These are phyloP conservation scores for Scelioninae gen. 2 DNA, from an alignment of 2,888 invertebrate species.

Conservation along the genomic window DNA sequence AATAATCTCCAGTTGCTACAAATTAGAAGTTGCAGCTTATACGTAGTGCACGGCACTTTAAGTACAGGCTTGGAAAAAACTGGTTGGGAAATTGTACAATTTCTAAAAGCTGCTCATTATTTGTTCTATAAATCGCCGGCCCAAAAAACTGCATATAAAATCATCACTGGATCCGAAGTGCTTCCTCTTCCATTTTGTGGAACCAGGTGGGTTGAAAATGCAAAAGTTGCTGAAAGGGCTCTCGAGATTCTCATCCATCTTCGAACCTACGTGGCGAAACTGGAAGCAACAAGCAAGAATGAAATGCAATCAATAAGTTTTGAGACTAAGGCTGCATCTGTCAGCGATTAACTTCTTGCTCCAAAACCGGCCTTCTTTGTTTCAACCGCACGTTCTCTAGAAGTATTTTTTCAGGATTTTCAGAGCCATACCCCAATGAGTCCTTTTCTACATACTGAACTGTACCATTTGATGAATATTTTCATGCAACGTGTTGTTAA, in stretches of 20 bases:
- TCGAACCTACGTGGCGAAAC: slow-evolving; percentile 47
- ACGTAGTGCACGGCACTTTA: slow-evolving; percentile 65
- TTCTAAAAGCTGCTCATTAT: slow-evolving; percentile 63
- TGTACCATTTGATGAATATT: no score
- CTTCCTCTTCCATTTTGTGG: slow-evolving; percentile 64
- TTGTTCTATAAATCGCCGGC: slow-evolving; percentile 66
- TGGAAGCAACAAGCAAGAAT: slow-evolving; percentile 2
- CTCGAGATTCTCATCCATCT: slow-evolving; percentile 56
- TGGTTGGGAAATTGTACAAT: slow-evolving; percentile 60
- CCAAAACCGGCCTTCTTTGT: slow-evolving; percentile 58
- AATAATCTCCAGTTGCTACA: slow-evolving; percentile 59
- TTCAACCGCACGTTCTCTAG: slow-evolving; percentile 44
- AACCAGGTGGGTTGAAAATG: slow-evolving; percentile 64
- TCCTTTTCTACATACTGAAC: slow-evolving; percentile 59
- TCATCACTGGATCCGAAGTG: slow-evolving; percentile 47
- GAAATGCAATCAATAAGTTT: slow-evolving; percentile 47
- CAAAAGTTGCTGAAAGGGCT: slow-evolving; percentile 55
- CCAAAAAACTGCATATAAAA: slow-evolving; percentile 62
- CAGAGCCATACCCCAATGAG: slow-evolving; percentile 54
- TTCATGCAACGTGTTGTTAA: no score
- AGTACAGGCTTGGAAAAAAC: slow-evolving; percentile 62
- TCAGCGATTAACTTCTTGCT: slow-evolving; percentile 43
- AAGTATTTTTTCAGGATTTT: slow-evolving; percentile 59
- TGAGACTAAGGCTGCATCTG: slow-evolving; percentile 23
- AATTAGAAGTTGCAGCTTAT: slow-evolving; percentile 66